Evolutionary conservation across 2,888 invertebrate genomes (phyloP).

Genomic region (Brachyopa scutellaris): DNA sequence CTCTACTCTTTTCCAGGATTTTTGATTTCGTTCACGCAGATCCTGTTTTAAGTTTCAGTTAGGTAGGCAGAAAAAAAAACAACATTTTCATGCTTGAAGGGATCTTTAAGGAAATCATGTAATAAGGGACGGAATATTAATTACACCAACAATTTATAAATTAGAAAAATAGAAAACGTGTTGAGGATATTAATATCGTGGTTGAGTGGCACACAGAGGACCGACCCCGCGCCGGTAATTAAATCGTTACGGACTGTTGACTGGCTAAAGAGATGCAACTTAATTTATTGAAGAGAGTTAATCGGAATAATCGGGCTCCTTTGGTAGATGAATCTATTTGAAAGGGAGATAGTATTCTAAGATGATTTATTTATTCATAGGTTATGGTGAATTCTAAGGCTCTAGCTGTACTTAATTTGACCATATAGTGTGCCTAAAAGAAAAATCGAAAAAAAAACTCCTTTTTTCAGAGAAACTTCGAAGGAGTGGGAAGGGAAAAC

Average conservation of each 20-base stretch:
- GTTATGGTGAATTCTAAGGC: too few species aligned
- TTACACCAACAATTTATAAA: constrained; percentile 69
- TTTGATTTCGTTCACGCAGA: constrained; percentile 68
- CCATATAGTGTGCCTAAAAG: too few species aligned
- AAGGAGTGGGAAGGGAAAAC: too few species aligned
- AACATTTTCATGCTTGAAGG: constrained; percentile 48
- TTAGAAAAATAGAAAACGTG: constrained; percentile 72
- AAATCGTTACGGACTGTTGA: constrained; percentile 70
- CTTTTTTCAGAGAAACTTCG: too few species aligned
- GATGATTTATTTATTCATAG: neutral
- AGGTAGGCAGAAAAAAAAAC: neutral
- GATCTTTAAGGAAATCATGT: constrained; percentile 59
- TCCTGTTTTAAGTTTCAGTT: constrained; percentile 64
- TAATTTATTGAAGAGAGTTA: constrained; percentile 52
- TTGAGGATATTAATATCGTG: constrained; percentile 70
- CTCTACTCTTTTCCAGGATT: constrained; percentile 16
- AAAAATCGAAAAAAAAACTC: neutral
- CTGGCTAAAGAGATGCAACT: constrained; percentile 36
- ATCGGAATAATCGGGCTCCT: constrained; percentile 3
- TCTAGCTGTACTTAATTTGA: too few species aligned
- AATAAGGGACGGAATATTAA: constrained; percentile 70
- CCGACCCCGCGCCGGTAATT: constrained; percentile 67
- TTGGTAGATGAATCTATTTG: constrained; percentile 1
- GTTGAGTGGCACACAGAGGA: constrained; percentile 22
- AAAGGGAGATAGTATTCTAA: too few species aligned